phyloP scores from a whole-genome alignment of 1,140 invertebrate genomes.

The Lordiphosa clarofinis region DNA sequence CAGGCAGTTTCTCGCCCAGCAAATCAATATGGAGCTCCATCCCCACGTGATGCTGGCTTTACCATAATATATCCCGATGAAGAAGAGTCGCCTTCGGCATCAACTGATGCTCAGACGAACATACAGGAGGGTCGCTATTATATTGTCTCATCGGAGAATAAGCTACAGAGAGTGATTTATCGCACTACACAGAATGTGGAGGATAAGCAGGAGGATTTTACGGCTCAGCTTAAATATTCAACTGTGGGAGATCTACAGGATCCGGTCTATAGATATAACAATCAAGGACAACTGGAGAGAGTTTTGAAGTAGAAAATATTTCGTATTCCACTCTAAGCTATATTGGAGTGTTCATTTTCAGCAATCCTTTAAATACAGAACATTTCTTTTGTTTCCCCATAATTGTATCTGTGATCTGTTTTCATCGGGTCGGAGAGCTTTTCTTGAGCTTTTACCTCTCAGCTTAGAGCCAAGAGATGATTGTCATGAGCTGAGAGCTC shows the following conservation, averaged over 20 bases:
- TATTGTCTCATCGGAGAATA: slow-evolving; percentile 60
- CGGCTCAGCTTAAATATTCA: slow-evolving; percentile 65
- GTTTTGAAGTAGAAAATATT: no score
- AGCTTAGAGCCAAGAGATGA: no score
- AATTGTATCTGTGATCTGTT: no score
- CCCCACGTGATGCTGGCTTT: slow-evolving; percentile 26
- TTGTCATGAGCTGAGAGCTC: no score
- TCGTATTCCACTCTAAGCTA: no score
- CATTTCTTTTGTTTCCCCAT: no score
- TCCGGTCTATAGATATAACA: slow-evolving; percentile 69
- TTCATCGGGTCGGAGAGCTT: no score
- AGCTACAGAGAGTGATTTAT: slow-evolving; percentile 62
- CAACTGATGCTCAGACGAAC: neutral
- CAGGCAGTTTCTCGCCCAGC: slow-evolving; percentile 12
- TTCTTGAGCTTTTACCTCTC: no score
- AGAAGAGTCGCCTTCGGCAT: slow-evolving; percentile 21
- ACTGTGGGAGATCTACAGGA: slow-evolving; percentile 68
- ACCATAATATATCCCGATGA: slow-evolving; percentile 59
- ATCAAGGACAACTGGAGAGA: slow-evolving; percentile 53
- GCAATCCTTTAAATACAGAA: no score
- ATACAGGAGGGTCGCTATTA: slow-evolving; percentile 65
- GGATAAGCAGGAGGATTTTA: slow-evolving; percentile 55
- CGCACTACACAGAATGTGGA: slow-evolving; percentile 46
- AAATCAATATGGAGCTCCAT: slow-evolving; percentile 46
- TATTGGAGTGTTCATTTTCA: no score